Evolutionary conservation across 2,113 vertebrate species (phyloP).

Genomic region (Alethe castanea): DNA sequence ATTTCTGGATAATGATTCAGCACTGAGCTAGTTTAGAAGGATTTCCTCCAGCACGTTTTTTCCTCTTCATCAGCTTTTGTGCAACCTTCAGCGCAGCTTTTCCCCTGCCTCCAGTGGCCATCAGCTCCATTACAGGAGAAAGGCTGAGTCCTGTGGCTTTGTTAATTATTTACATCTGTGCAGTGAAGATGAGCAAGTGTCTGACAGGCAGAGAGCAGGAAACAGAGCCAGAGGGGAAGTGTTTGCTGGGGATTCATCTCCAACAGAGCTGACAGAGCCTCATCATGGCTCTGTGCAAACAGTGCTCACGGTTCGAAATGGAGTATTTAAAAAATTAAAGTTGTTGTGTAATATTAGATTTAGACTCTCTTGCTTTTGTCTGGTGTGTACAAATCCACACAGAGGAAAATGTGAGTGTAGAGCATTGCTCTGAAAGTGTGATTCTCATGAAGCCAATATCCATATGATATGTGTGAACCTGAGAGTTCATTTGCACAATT

Average conservation of each 20-base stretch:
- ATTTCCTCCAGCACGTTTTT: not conserved
- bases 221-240: not conserved
- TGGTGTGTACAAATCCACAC: not conserved
- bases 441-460: not conserved
- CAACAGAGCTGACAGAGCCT: not conserved
- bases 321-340: not conserved
- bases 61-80: not conserved
- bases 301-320: not conserved
- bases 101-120: not conserved
- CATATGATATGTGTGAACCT: not conserved
- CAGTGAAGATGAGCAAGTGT: not conserved
- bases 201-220: not conserved
- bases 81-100: not conserved
- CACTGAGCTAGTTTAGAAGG: not conserved
- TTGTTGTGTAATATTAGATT: not conserved
- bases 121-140: not conserved
- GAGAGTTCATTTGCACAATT: not conserved
- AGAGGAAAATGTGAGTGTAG: not conserved
- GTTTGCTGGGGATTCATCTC: not conserved
- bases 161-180: conserved; percentile 1
- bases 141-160: not conserved
- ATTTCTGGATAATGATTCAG: not conserved
- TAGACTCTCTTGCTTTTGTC: not conserved
- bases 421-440: not conserved
- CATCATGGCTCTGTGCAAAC: not conserved